Conservation (phyloP, 2,113 vertebrate species). For the Hemibagrus wyckioides region DNA sequence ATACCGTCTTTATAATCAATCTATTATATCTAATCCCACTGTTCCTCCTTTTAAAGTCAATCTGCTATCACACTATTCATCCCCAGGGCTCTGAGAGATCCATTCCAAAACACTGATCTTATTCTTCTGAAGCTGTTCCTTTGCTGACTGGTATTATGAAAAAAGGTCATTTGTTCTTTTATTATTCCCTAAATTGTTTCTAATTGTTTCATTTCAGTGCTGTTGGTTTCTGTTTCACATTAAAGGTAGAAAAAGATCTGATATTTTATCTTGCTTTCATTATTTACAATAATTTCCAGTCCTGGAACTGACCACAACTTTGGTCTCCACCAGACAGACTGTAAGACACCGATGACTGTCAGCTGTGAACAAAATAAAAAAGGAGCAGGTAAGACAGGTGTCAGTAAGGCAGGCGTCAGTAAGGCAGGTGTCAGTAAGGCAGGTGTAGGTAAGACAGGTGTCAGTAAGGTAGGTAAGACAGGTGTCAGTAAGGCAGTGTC, state of each 20-base stretch:
- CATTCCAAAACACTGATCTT: not conserved
- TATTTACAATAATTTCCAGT: too few relatives aligned
- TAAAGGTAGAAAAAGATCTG: too few relatives aligned
- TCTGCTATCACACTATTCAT: too few relatives aligned
- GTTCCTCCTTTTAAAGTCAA: not conserved
- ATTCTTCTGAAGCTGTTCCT: not conserved
- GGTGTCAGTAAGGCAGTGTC: too few relatives aligned
- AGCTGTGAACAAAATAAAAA: not conserved
- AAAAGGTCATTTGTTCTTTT: not conserved
- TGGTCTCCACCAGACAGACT: not conserved
- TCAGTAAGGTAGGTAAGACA: too few relatives aligned
- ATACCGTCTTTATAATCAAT: too few relatives aligned
- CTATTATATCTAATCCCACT: not conserved
- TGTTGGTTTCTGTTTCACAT: too few relatives aligned
- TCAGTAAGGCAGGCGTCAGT: too few relatives aligned
- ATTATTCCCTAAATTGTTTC: too few relatives aligned
- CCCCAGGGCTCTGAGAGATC: not conserved
- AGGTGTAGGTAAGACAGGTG: not conserved
- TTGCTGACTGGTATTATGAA: not conserved
- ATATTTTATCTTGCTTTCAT: too few relatives aligned
- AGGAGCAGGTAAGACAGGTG: not conserved
- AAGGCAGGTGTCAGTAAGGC: not conserved
- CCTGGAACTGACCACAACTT: not conserved
- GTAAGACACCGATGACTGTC: not conserved
- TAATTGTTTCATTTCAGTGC: too few relatives aligned